Percentiles rank a stretch among this genome's conserved stretches.
Conservation (phyloP, 2,113 vertebrate genomes). For the Ceyx cyanopectus region DNA sequence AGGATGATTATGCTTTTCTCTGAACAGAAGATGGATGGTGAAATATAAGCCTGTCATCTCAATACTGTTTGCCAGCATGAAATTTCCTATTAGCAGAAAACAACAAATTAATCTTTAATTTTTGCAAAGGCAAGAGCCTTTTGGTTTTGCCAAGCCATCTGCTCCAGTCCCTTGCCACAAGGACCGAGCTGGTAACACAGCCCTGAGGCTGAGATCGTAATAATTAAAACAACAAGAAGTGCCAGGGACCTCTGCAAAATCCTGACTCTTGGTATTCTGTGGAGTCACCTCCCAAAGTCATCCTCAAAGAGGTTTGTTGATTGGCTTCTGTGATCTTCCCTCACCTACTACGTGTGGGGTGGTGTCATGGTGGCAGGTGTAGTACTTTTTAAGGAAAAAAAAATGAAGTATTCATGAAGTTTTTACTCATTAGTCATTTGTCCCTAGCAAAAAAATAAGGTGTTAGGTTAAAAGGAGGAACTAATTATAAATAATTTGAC, state of each 20-base stretch:
- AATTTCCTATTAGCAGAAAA: slow-evolving; percentile 19
- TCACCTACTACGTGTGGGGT: not conserved
- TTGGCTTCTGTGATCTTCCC: slow-evolving; percentile 9
- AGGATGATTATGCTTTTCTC: not conserved
- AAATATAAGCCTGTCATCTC: slow-evolving; percentile 19
- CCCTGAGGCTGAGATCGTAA: slow-evolving; percentile 14
- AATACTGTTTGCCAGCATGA: not conserved
- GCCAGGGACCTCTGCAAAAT: slow-evolving; percentile 31
- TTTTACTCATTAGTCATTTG: not conserved
- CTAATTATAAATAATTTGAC: not conserved
- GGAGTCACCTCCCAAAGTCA: not conserved
- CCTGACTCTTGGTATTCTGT: not conserved
- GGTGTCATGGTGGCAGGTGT: slow-evolving; percentile 35
- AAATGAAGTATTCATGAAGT: not conserved
- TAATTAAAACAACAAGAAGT: slow-evolving; percentile 44
- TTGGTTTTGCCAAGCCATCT: slow-evolving; percentile 46
- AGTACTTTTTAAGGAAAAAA: too few relatives aligned
- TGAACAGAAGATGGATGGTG: not conserved
- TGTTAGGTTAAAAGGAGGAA: not conserved
- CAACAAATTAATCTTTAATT: slow-evolving; percentile 60
- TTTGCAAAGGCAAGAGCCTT: slow-evolving; percentile 22
- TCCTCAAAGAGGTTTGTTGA: not conserved
- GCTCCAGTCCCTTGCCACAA: slow-evolving; percentile 2
- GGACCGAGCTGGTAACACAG: not conserved
- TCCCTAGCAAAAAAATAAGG: not conserved